Evolutionary conservation across 1,140 invertebrate genomes (phyloP), one percentile per base, ranked within the genome.

Genomic region (Cherax destructor): DNA sequence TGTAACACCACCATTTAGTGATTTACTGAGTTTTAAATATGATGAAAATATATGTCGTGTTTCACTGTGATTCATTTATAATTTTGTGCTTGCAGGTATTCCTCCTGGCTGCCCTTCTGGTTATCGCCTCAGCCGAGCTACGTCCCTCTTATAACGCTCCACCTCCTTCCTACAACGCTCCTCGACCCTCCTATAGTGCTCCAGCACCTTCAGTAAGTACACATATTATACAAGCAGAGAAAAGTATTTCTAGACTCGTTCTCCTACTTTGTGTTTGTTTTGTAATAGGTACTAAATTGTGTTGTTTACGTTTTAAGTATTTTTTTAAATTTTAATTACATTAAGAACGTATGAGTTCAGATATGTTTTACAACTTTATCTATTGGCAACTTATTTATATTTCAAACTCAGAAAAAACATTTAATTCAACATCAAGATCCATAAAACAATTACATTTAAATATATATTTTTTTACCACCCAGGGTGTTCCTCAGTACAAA

Each of bases 401-500:
- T 41, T 41, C 30, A 59, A 59, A 10, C 56, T 59, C 9, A 10
- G 56, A 10, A 9, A 16, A 59, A 59, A 59, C 16, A 59, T 3
- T 59, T 1, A 9, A 2, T 9, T 59, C 56, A 59, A 9, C 9
- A 10, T 9, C 1, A 10, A 9, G 56, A 59, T 59, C 16, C 16
- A 59, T 59, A 13, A 21, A 5, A 18, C 21, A 18, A 16, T 13
- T 16, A 18, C 18, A 18, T 21, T 65, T 6, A 65, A 18, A 18
- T 65, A 21, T 65, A 18, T 16, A 18, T 11, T 21, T 18, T 18
- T 21, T 65, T 11, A 30, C 9, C 24, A 30, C 24, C 21, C n/a
- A 74, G 69, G 69, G 69, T 74, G n/a, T n/a, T 41, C n/a, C 69
- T 11, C 69, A 74, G 69, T 74, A 74, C 69, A 74, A 24, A n/a